Evolutionary conservation across 1,140 invertebrate species (phyloP).

Genomic region (Drosophila persimilis): DNA sequence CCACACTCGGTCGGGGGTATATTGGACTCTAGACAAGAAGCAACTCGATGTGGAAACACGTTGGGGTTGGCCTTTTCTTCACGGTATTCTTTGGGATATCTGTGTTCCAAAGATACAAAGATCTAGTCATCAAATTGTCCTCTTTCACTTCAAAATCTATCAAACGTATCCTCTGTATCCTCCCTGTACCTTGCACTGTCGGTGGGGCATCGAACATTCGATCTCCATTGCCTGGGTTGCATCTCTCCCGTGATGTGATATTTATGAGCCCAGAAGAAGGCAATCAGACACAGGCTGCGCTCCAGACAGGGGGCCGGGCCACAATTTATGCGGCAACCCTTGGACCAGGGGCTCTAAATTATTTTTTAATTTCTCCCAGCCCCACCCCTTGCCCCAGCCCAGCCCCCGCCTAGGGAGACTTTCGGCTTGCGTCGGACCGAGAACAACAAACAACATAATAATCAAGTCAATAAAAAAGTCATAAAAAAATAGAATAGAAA

Average conservation of each 20-base stretch:
- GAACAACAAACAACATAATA: conserved; percentile 79
- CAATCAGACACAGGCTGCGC: conserved; percentile 70
- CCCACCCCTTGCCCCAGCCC: too few species aligned
- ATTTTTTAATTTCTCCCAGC: conserved; percentile 73
- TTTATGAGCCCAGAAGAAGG: conserved; percentile 45
- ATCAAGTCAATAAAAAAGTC: conserved; percentile 81
- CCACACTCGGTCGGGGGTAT: not conserved
- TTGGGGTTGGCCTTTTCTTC: too few species aligned
- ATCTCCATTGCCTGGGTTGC: not conserved
- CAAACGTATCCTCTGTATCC: not conserved
- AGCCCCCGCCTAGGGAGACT: conserved; percentile 49
- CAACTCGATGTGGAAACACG: too few species aligned
- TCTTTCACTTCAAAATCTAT: too few species aligned
- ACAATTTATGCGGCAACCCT: conserved; percentile 72
- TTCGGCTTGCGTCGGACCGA: conserved; percentile 42
- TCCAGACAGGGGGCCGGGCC: conserved; percentile 9
- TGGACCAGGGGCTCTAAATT: conserved; percentile 63
- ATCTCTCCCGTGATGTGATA: conserved; percentile 10
- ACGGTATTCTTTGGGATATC: too few species aligned
- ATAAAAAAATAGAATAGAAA: conserved; percentile 68
- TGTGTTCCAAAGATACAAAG: too few species aligned
- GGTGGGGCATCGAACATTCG: conserved; percentile 3
- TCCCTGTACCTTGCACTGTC: not conserved
- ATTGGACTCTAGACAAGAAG: not conserved
- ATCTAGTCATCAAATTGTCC: too few species aligned